Conservation (phyloP, 2,888 invertebrate species). For the Pristionchus entomophagus region DNA sequence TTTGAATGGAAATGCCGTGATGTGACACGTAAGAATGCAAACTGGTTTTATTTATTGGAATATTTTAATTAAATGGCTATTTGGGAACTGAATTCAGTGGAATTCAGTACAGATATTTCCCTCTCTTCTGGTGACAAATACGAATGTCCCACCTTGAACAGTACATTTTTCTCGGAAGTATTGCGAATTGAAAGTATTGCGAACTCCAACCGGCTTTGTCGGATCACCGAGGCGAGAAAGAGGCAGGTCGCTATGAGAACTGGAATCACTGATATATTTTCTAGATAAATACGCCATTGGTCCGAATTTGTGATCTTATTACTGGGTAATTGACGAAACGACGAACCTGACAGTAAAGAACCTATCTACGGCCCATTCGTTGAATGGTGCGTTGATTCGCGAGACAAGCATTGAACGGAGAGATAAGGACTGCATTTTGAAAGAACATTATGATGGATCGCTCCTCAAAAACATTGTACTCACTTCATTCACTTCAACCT, state of each 20-base stretch:
- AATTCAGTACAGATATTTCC: no score
- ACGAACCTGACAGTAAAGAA: background rate
- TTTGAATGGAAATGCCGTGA: no score
- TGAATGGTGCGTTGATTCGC: background rate
- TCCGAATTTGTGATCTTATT: background rate
- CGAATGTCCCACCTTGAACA: background rate
- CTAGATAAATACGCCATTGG: background rate
- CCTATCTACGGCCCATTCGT: background rate
- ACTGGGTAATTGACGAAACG: background rate
- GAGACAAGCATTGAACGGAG: background rate
- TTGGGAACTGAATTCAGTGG: no score
- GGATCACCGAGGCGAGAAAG: background rate
- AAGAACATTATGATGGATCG: no score
- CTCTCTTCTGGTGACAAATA: no score
- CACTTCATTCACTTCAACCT: background rate
- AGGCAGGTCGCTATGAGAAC: background rate
- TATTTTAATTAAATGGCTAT: no score
- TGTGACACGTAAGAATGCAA: no score
- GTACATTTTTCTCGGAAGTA: background rate
- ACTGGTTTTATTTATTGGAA: no score
- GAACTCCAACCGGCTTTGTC: background rate
- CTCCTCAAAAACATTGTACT: no score
- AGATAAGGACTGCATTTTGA: background rate
- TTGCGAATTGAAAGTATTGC: background rate
- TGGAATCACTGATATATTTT: background rate